These are phyloP conservation scores for Triops longicaudatus DNA, from an alignment of 1,140 invertebrate species.

Conservation along the genomic window DNA sequence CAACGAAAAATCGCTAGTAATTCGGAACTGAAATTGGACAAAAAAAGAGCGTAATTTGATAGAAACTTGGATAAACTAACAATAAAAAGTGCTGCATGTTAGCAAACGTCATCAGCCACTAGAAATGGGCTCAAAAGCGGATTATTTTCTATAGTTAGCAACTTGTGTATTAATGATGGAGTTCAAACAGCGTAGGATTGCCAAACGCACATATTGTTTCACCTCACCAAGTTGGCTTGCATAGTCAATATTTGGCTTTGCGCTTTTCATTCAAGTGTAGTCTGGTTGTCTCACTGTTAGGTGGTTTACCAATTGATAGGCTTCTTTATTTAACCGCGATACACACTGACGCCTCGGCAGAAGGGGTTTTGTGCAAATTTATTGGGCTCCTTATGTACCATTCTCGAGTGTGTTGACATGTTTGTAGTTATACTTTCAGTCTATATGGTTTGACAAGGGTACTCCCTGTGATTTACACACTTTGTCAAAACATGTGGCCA, in stretches of 20 bases:
- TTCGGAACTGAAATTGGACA: too few relatives aligned
- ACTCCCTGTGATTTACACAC: not conserved
- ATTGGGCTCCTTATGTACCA: not conserved
- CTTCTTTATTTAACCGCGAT: not conserved
- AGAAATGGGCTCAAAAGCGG: too few relatives aligned
- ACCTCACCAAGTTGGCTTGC: not conserved
- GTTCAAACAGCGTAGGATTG: not conserved
- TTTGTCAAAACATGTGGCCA: conserved; percentile 2
- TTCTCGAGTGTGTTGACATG: not conserved
- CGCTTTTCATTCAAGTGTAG: conserved; percentile 3
- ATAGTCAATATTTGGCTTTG: not conserved
- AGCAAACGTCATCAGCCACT: too few relatives aligned
- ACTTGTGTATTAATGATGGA: not conserved
- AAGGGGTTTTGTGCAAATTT: conserved; percentile 3
- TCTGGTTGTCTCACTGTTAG: not conserved
- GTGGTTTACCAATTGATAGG: conserved; percentile 12
- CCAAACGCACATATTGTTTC: not conserved
- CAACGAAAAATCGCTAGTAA: too few relatives aligned
- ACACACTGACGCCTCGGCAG: not conserved
- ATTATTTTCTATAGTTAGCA: too few relatives aligned
- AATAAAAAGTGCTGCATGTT: too few relatives aligned
- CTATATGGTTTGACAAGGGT: not conserved
- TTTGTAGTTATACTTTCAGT: not conserved
- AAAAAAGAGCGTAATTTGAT: too few relatives aligned
- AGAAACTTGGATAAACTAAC: too few relatives aligned